A percentile compares a stretch with the other conserved stretches of the same genome.
phyloP scores from a whole-genome alignment of 2,113 vertebrate species.

The Alethe diademata region DNA sequence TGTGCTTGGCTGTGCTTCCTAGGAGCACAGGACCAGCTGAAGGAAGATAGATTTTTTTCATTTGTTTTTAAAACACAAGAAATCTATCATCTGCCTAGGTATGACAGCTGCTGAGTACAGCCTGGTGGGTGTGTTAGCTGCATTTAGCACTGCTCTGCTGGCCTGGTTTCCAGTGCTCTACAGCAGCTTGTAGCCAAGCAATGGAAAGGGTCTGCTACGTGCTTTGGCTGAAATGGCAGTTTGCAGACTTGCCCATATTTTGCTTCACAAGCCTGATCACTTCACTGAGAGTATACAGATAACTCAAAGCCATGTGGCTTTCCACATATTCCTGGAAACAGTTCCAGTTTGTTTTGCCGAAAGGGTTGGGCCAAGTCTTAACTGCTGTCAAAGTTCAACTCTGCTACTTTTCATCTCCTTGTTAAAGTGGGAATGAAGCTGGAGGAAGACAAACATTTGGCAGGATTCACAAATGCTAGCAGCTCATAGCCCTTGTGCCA shows the following conservation, averaged over 20 bases:
- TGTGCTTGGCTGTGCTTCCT: neutral
- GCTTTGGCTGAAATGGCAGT: neutral
- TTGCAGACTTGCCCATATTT: neutral
- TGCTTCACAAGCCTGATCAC: neutral
- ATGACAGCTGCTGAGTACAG: neutral
- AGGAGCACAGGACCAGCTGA: neutral
- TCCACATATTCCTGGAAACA: neutral
- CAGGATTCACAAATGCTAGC: neutral
- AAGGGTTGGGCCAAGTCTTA: neutral
- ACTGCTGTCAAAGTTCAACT: neutral
- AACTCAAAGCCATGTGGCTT: neutral
- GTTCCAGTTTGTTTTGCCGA: neutral
- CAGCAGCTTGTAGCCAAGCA: neutral
- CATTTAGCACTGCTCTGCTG: neutral
- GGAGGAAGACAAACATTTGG: neutral
- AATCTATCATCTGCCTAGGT: neutral
- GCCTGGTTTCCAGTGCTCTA: neutral
- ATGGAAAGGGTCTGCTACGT: neutral
- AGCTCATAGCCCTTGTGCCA: neutral
- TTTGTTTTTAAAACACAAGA: neutral
- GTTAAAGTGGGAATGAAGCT: neutral
- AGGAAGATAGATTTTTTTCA: neutral
- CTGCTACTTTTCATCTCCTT: neutral
- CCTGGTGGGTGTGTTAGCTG: rapidly evolving
- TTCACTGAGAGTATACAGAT: neutral